Base-by-base conservation (phyloP, 2,888 invertebrate genomes). In the Aphidoletes aphidimyza region DNA sequence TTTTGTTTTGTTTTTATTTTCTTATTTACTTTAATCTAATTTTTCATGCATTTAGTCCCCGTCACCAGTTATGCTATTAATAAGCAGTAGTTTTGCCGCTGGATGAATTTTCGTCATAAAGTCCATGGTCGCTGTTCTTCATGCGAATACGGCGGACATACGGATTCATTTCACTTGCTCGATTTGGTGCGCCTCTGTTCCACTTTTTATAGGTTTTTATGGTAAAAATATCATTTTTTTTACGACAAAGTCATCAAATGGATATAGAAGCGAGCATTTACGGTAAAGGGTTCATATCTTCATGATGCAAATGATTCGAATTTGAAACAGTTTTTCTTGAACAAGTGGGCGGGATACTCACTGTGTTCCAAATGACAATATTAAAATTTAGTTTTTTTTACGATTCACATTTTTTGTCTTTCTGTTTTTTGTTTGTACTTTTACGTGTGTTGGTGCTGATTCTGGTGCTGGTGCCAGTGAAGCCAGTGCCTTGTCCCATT, bases 381-480 rank as follows among this genome's bases (percentile, higher is more conserved):
- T 69, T 69, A 69, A 69, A 69, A 69, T 69, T 69, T 69, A 69
- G 54, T 54, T 69, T 69, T 69, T 54, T 69, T 69, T 69, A 69
- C 69, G 69, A 69, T 69, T 69, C n/a, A n/a, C n/a, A n/a, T n/a
- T 47, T 69, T 2, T 69, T 34, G 11, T 14, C 34, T 54, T 22
- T 54, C 2, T 22, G 22, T 0, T 69, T 69, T 34, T 69, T 69
- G 69, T 69, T 69, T 34, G n/a, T 30, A 30, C 9, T 54, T 54
- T 54, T 11, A 22, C 54, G 54, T 6, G 1, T 54, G 54, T 19
- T 47, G 47, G 47, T 47, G 17, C 17, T n/a, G n/a, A n/a, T n/a
- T n/a, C n/a, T n/a, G 9, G 1, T 54, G 54, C 47, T 47, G 47
- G 47, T 47, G 17, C 17, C 17, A 19, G 47, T 47, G 54, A 22